These are phyloP conservation scores for Netelia melanura DNA, from an alignment of 2,888 invertebrate species.

Conservation along the genomic window DNA sequence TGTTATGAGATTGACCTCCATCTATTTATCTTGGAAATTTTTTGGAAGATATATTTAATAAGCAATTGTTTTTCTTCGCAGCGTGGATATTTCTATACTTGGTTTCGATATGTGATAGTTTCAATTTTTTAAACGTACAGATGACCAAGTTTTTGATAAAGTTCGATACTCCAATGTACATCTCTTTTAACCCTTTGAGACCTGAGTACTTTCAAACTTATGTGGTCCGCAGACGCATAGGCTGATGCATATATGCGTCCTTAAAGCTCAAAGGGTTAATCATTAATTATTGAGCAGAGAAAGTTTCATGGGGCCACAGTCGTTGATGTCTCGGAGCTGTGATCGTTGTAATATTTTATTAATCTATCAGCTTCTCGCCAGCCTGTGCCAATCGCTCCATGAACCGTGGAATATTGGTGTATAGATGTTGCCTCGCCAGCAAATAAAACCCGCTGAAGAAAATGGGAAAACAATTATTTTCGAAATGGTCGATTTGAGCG, in stretches of 20 bases:
- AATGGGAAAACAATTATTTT: background rate
- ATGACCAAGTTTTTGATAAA: too few species aligned
- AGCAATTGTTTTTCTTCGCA: background rate
- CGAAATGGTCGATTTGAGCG: background rate
- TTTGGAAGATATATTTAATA: background rate
- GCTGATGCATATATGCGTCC: too few species aligned
- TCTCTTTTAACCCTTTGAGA: too few species aligned
- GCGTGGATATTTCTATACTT: background rate
- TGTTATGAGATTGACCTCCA: background rate
- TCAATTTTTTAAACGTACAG: too few species aligned
- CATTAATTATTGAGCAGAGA: too few species aligned
- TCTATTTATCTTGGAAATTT: background rate
- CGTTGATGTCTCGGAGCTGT: too few species aligned
- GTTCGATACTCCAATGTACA: too few species aligned
- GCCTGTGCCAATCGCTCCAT: constrained; percentile 90
- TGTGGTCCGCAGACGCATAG: too few species aligned
- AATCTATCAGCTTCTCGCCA: constrained; percentile 89
- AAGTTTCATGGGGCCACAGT: too few species aligned
- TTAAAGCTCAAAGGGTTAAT: too few species aligned
- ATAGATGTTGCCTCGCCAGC: constrained; percentile 89
- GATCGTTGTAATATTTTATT: constrained; percentile 59
- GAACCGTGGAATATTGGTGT: constrained; percentile 87
- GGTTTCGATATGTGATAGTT: too few species aligned
- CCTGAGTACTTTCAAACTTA: too few species aligned
- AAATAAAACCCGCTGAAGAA: constrained; percentile 86